phyloP scores from a whole-genome alignment of 2,113 vertebrate species.

The Tenrec ecaudatus region DNA sequence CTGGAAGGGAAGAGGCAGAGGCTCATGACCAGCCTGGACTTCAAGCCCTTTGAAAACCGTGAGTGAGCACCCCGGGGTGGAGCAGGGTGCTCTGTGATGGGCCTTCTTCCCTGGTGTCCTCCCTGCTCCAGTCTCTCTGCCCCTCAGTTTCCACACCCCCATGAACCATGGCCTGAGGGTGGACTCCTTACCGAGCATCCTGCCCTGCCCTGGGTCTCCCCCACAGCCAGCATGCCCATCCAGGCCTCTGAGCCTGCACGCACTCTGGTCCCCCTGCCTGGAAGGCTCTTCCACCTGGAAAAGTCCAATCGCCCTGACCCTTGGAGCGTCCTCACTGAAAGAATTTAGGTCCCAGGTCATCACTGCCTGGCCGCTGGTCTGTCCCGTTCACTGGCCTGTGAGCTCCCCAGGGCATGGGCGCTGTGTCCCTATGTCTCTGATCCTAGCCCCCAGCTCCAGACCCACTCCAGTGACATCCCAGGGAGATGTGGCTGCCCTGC shows the following conservation, averaged over 20 bases:
- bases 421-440: not conserved
- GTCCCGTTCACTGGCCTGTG: not conserved
- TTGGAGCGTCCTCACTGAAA: not conserved
- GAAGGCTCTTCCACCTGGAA: not conserved
- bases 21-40: not conserved
- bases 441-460: not conserved
- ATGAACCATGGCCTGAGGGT: not conserved
- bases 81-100: no score
- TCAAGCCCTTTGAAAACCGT: conserved; percentile 73
- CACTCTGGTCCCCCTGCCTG: no score
- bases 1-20: not conserved
- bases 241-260: not conserved
- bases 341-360: not conserved
- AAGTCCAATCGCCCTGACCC: not conserved
- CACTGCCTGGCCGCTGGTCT: not conserved
- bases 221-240: not conserved
- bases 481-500: not conserved
- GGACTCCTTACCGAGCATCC: rapidly evolving
- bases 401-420: not conserved
- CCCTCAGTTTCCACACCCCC: not conserved
- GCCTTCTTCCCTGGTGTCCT: not conserved
- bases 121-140: not conserved
- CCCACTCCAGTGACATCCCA: not conserved
- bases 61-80: conserved; percentile 24
- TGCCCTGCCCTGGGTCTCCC: not conserved